These are phyloP conservation scores for Pentamera pediparva DNA, from an alignment of 53 echinoderm and acorn worm genomes.

Conservation along the genomic window DNA sequence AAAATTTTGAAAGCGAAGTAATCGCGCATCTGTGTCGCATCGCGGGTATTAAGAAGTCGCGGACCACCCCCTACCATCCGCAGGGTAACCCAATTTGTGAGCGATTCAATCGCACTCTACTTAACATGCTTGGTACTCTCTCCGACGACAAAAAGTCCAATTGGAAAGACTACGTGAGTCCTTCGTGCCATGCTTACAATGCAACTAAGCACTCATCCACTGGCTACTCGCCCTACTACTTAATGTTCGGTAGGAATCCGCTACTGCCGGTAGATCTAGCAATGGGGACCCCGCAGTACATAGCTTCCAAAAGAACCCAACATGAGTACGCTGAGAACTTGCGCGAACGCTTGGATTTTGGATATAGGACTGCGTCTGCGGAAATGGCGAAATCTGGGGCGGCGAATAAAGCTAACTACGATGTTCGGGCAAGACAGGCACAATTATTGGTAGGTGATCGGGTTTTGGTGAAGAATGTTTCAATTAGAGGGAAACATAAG, in stretches of 20 bases:
- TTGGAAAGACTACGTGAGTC: neutral
- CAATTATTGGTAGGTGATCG: neutral
- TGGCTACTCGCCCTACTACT: slow-evolving; percentile 44
- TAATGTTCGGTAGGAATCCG: slow-evolving; percentile 56
- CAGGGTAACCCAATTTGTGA: neutral
- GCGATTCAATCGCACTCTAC: neutral
- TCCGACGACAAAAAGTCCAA: neutral
- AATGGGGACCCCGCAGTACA: neutral
- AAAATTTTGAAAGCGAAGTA: slow-evolving; percentile 39
- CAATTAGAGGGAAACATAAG: neutral
- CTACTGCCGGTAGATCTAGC: slow-evolving; percentile 33
- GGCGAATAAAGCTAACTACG: neutral
- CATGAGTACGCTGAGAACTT: neutral
- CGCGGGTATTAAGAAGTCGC: neutral
- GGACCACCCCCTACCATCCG: neutral
- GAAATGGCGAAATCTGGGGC: neutral
- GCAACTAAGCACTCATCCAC: slow-evolving; percentile 47
- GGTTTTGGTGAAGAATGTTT: neutral
- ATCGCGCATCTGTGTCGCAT: slow-evolving; percentile 32
- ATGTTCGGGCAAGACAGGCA: neutral
- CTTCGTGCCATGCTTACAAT: neutral
- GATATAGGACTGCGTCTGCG: neutral
- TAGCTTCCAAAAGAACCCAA: neutral
- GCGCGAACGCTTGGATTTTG: neutral
- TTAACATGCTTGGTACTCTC: neutral